Percentiles rank a stretch among this genome's conserved stretches.
phyloP scores from a whole-genome alignment of 2,888 invertebrate species.

The Congeria kusceri region DNA sequence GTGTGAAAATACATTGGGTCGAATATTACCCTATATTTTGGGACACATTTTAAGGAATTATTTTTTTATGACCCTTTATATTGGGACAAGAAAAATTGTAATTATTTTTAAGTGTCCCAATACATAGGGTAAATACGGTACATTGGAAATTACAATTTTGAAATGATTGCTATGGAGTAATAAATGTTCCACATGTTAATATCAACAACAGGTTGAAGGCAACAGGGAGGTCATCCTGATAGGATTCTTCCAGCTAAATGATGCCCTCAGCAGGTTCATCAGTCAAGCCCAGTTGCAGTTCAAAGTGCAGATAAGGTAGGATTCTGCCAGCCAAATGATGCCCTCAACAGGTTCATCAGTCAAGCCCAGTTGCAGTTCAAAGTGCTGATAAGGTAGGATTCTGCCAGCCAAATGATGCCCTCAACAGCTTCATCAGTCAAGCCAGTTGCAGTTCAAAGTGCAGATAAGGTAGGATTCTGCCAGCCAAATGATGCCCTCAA shows the following conservation, averaged over 20 bases:
- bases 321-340: background rate
- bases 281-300: constrained; percentile 93
- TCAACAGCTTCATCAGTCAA: constrained; percentile 94
- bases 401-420: constrained; percentile 92
- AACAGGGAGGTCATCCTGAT: constrained; percentile 96
- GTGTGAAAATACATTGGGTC: too few relatives aligned
- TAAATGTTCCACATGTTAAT: too few relatives aligned
- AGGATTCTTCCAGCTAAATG: constrained; percentile 94
- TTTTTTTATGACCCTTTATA: too few relatives aligned
- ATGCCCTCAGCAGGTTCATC: constrained; percentile 93
- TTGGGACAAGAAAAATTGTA: too few relatives aligned
- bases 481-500: too few relatives aligned
- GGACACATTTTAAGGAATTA: too few relatives aligned
- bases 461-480: constrained; percentile 92
- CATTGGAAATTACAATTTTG: too few relatives aligned
- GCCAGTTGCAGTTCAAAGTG: constrained; percentile 93
- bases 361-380: constrained; percentile 94
- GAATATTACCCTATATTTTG: too few relatives aligned
- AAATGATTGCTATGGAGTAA: too few relatives aligned
- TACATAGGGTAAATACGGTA: too few relatives aligned
- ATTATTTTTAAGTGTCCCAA: too few relatives aligned
- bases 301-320: constrained; percentile 92
- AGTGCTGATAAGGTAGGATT: constrained; percentile 95
- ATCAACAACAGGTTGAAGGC: constrained; percentile 88
- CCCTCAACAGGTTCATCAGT: constrained; percentile 93